Evolutionary conservation across 2,797 vertebrate genomes (phyloP).

Genomic region (Hippocampus kuda): DNA sequence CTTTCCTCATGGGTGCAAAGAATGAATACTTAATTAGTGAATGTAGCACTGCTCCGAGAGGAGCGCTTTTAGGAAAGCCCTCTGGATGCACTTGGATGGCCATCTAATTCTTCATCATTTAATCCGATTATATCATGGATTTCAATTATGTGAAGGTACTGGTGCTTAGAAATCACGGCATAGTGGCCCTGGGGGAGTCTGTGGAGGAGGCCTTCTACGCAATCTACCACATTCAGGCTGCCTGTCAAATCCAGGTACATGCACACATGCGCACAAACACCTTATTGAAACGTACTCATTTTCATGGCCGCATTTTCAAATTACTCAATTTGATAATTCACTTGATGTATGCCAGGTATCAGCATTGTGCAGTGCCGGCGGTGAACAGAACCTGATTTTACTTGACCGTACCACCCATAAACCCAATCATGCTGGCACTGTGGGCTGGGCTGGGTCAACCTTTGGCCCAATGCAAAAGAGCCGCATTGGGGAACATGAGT

Average conservation of each 20-base stretch:
- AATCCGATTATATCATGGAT: not conserved
- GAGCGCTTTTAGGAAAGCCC: not conserved
- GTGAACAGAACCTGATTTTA: conserved; percentile 82
- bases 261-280: conserved; percentile 1
- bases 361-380: conserved; percentile 78
- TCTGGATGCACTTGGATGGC: not conserved
- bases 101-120: conserved; percentile 2
- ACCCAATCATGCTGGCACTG: conserved; percentile 73
- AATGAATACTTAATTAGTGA: not conserved
- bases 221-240: conserved; percentile 89
- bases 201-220: conserved; percentile 95
- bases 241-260: conserved; percentile 89
- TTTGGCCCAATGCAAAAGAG: conserved; percentile 93
- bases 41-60: not conserved
- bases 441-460: conserved; percentile 88
- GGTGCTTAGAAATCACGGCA: conserved; percentile 83
- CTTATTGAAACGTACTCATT: not conserved
- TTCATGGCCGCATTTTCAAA: not conserved
- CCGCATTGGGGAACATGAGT: conserved; percentile 87
- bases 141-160: conserved; percentile 69
- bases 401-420: conserved; percentile 77
- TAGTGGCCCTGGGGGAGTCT: conserved; percentile 86
- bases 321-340: not conserved
- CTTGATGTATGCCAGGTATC: conserved; percentile 67
- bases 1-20: not conserved